Evolutionary conservation across 2,888 invertebrate species (phyloP), one percentile per base, ranked within the genome.

Genomic region (Stomorhina lunata): DNA sequence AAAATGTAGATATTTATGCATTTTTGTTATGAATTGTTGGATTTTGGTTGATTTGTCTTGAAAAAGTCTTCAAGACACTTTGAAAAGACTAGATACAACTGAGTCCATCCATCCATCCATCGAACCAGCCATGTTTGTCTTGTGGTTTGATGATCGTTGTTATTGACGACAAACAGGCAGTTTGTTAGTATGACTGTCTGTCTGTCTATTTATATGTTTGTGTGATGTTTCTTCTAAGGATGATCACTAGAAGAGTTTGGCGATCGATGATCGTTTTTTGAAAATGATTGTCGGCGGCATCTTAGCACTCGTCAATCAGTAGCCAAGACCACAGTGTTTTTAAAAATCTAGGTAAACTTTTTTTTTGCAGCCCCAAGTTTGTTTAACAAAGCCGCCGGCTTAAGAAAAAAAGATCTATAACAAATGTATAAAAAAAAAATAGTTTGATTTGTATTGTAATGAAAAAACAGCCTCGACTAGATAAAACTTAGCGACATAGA

Each of bases 221-320:
- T 20, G 45, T n/a, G 68, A 68, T 55, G 55, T 25, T 59, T 9
- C 61, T 65, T 40, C 20, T 61, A 20, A 59, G 37, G 20, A 43
- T 37, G 66, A 59, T 20, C 27, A 45, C 4, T 20, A 40, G 29
- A 32, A 50, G 55, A 57, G 53, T 20, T 37, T 76, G 50, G 27
- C 59, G 61, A 79, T 75, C 59, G 61, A 79, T 75, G 75, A 76
- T 79, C 53, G 79, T 79, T 82, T 66, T 66, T 66, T 72, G 27
- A 66, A 61, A 79, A 59, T 29, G 65, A 71, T 76, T 79, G 82
- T 82, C 75, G 82, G 82, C 82, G 75, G 79, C 82, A 76, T 82
- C 75, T 82, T 79, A 79, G 79, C 79, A 79, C 75, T 82, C 82
- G 79, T 82, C 82, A 82, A 82, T 82, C 82, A 82, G 82, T 75